Evolutionary conservation across 2,797 vertebrate species (phyloP), one percentile per base, ranked within the genome.

Genomic region (Chelon labrosus): DNA sequence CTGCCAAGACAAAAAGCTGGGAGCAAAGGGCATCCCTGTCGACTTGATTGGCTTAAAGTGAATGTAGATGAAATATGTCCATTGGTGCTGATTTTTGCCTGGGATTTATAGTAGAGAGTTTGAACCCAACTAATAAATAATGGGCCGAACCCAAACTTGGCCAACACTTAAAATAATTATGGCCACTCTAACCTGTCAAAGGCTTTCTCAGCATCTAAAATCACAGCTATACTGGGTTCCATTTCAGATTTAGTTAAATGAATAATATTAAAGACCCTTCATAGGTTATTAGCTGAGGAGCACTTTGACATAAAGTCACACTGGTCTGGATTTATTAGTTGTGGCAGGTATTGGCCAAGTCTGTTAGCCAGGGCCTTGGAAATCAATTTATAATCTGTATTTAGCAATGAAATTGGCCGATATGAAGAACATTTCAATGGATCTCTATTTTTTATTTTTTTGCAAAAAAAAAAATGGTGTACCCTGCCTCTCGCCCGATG

Each of bases 301-400:
- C 5, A 0, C 0, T 73, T 65, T 17, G 10, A 22, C 44, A 79
- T 59, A 59, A 78, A 55, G 9, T 58, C 66, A 61, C 44, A 8
- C 38, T 38, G 38, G 38, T 67, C 16, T 67, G 17, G 17, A 16
- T 63, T 49, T 16, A 70, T 67, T 19, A 63, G 7, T 54, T 50
- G 20, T 67, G 68, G 57, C 19, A 82, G 7, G 6, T 58, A 42
- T 47, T 19, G 14, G 39, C 63, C 19, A 20, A 59, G 20, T 5
- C 50, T 71, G 14, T 75, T 80, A 16, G 47, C 57, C 8, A 67
- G 17, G 7, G 47, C 38, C 9, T 73, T 77, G 3, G 65, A 73
- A 16, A 65, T 77, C 5, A 65, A 13, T 46, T 70, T 77, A 50
- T 70, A 57, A 22, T 69, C 64, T 17, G 59, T 14, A 10, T 59